Conservation (phyloP, 2,113 vertebrate species). For the cat (Felis catus) region DNA sequence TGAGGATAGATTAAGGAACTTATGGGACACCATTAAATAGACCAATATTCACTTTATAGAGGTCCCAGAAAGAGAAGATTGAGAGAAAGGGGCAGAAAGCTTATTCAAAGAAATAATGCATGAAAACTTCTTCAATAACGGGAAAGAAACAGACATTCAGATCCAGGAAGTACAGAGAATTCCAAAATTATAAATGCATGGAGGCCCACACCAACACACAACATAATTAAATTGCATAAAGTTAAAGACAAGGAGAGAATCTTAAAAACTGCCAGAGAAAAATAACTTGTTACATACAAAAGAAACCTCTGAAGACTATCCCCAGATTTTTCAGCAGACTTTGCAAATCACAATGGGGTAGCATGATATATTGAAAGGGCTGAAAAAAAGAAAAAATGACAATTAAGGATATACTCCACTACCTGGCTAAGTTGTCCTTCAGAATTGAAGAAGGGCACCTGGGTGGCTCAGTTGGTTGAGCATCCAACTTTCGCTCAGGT, state of each 20-base stretch:
- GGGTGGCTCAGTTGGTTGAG: too few relatives aligned
- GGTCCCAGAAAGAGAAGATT: not conserved
- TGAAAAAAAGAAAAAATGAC: not conserved
- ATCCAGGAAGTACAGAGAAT: not conserved
- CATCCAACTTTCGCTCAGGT: too few relatives aligned
- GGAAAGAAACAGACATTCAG: not conserved
- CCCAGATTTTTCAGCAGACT: not conserved
- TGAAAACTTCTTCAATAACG: not conserved
- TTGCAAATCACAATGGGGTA: not conserved
- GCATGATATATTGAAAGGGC: not conserved
- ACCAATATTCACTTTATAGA: not conserved
- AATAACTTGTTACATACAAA: not conserved
- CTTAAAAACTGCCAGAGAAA: not conserved
- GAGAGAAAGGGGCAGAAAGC: not conserved
- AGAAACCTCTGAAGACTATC: not conserved
- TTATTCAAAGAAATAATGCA: not conserved
- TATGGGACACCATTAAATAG: not conserved
- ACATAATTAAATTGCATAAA: not conserved
- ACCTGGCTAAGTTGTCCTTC: not conserved
- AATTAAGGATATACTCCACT: not conserved
- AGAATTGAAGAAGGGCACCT: not conserved
- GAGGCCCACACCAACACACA: not conserved
- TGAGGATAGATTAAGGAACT: not conserved
- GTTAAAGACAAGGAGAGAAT: not conserved
- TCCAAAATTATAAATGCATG: not conserved